Conservation (phyloP, 2,797 vertebrate species). For the Danio kyathit region DNA sequence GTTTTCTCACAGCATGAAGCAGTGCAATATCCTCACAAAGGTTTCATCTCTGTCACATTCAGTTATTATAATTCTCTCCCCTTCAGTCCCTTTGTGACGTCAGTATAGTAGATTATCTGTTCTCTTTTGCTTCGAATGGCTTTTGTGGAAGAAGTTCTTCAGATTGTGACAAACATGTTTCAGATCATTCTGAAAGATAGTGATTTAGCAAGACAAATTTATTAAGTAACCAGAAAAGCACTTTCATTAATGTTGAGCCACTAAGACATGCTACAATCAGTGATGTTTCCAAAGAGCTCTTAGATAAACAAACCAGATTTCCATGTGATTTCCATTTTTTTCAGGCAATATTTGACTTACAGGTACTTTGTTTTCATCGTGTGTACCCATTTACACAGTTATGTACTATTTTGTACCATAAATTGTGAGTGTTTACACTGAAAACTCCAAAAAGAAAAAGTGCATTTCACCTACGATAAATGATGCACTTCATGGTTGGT, state of each 20-base stretch:
- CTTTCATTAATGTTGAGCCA: not conserved
- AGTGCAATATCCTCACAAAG: conserved; percentile 34
- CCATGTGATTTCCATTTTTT: not conserved
- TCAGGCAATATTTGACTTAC: too few species aligned
- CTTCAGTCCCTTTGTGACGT: conserved; percentile 22
- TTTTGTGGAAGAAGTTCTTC: not conserved
- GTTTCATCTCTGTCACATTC: conserved; percentile 44
- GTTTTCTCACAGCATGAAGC: conserved; percentile 51
- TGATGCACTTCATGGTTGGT: too few species aligned
- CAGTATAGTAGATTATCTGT: not conserved
- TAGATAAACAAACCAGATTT: not conserved
- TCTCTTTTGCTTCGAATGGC: not conserved
- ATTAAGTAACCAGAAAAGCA: not conserved
- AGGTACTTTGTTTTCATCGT: too few species aligned
- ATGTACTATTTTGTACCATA: too few species aligned
- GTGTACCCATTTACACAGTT: too few species aligned
- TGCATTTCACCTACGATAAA: too few species aligned
- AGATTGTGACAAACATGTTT: not conserved
- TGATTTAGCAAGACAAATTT: not conserved
- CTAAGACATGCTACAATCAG: not conserved
- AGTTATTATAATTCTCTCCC: conserved; percentile 25
- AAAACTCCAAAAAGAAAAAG: too few species aligned
- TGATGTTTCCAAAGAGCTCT: not conserved
- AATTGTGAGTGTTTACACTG: too few species aligned
- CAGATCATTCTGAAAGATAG: not conserved